Evolutionary conservation across 2,113 vertebrate species (phyloP), one percentile per base, ranked within the genome.

Genomic region (Nibea coibor): DNA sequence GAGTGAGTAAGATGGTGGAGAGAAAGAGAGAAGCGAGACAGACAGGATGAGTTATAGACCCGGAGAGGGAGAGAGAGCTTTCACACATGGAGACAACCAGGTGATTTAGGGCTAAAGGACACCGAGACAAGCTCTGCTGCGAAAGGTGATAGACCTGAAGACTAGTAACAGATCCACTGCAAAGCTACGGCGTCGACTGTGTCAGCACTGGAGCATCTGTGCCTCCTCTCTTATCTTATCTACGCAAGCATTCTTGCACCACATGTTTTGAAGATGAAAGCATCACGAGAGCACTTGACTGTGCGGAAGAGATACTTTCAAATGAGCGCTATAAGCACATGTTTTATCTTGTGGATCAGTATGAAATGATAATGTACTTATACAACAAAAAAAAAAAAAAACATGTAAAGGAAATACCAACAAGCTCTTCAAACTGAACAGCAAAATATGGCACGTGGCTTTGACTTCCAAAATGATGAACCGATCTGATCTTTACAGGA

Each of bases 31-130:
- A 20, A 58, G 57, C 1, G 53, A 83, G 77, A 88, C 72, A 71
- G 86, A 88, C 77, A 77, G 53, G 84, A 89, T 91, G 88, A 93
- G 87, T 87, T 91, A 93, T 80, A 62, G 81, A 85, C 35, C 45
- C 50, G 43, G 70, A 56, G 77, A 79, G 75, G 62, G 62, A 87
- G 85, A 79, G 82, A 80, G 87, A 86, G 90, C 89, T 88, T 90
- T 91, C 91, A 89, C 89, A 89, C 90, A 85, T 65, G 75, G 78
- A 89, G 89, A 90, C 89, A 81, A 86, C 72, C 79, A 4, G 65
- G 69, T 91, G 93, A 91, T 93, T 94, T 93, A 93, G 87, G 65
- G 85, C 82, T 67, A 91, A 89, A 88, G 88, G 81, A 92, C 89
- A 87, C 80, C 1, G 81, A 88, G 85, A 89, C 89, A 74, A 90